Percentiles rank a stretch among this genome's conserved stretches.
phyloP scores from a whole-genome alignment of 2,113 vertebrate species.

The Thamnaconus septentrionalis region DNA sequence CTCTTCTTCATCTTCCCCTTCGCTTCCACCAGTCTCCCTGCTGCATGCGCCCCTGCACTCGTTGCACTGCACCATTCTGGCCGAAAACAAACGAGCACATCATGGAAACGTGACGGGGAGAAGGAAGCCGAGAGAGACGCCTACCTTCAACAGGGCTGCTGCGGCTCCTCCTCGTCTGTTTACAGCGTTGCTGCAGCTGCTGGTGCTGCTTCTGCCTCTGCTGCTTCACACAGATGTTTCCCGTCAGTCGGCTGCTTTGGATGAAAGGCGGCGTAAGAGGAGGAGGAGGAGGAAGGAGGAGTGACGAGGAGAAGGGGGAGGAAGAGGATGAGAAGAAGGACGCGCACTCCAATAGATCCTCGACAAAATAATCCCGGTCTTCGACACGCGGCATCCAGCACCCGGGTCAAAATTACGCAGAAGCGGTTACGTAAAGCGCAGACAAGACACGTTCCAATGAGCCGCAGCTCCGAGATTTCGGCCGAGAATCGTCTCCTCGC shows the following conservation, averaged over 20 bases:
- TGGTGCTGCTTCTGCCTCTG: too few species aligned
- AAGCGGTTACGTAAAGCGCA: conserved; percentile 49
- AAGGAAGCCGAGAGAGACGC: conserved; percentile 17
- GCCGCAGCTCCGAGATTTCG: too few species aligned
- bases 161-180: conserved; percentile 24
- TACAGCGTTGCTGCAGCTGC: conserved; percentile 3
- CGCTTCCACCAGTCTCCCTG: neutral
- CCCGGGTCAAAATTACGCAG: conserved; percentile 54
- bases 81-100: conserved; percentile 41
- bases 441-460: conserved; percentile 19
- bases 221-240: too few species aligned
- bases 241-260: too few species aligned
- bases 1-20: neutral
- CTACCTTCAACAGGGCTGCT: conserved; percentile 50
- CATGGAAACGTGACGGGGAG: conserved; percentile 42
- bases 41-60: conserved; percentile 21
- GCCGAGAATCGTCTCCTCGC: neutral
- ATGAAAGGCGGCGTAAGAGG: too few species aligned
- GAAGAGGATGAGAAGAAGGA: conserved; percentile 26
- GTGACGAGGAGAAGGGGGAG: conserved; percentile 33
- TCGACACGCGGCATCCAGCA: conserved; percentile 37
- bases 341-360: neutral
- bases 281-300: conserved; percentile 15
- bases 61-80: conserved; percentile 76
- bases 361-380: conserved; percentile 44